Evolutionary conservation across 1,140 invertebrate species (phyloP), one percentile per base, ranked within the genome.

Genomic region (Drosophila kepulauana): DNA sequence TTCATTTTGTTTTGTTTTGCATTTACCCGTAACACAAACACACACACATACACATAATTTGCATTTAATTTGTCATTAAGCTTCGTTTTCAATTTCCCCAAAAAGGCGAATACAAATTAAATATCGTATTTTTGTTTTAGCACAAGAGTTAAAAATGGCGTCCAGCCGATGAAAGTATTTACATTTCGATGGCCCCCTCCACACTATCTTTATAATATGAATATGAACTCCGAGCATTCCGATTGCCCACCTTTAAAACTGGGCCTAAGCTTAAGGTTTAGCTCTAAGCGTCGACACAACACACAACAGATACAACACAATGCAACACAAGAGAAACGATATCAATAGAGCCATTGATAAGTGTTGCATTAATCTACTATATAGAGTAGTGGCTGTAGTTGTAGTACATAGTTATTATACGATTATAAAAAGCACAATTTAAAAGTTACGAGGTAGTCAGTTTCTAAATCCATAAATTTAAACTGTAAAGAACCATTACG

Each of bases 1-100:
- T 89, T 89, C 43, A 87, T 57, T 89, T 91, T 91, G 86, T 86
- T 90, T 81, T 65, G 78, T 80, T 73, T 82, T 81, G 61, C 61
- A 64, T 64, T 64, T 64, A 64, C 15, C 16, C 33, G 11, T 52
- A 51, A 51, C 49, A 51, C 46, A 48, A 5, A 48, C 46, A 7
- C 8, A 49, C 46, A 25, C 28, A 63, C n/a, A 52, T 11, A 30
- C 28, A 63, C 68, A 78, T 71, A 11, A 38, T 70, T 67, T 70
- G 57, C 68, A 67, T 71, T 79, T 71, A 59, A 43, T 73, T 73
- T 66, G 41, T 58, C 54, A 62, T 52, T 57, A 52, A 64, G 51
- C 33, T 38, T 66, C 49, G 56, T 68, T 61, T 64, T 28, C 33
- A 5, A 56, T 59, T 61, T 33, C 65, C 58, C 28, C 20, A 20